phyloP scores from a whole-genome alignment of 2,797 vertebrate genomes.

The Ataeniobius toweri region DNA sequence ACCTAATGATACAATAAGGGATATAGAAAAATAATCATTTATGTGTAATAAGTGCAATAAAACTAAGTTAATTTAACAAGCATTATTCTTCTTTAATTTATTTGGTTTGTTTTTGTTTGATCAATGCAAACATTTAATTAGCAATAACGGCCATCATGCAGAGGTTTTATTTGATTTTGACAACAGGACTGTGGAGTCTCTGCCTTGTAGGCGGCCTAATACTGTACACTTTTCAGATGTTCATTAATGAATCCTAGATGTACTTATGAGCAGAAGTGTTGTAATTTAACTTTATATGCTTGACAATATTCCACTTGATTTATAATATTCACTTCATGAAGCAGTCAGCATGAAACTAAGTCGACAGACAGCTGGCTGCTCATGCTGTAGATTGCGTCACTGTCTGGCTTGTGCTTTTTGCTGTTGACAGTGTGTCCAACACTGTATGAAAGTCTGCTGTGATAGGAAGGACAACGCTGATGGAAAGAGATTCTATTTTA shows the following conservation, averaged over 20 bases:
- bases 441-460: slow-evolving; percentile 51
- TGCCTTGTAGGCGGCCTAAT: neutral
- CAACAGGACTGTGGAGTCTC: neutral
- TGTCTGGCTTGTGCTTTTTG: slow-evolving; percentile 47
- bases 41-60: neutral
- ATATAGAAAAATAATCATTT: neutral
- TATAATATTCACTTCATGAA: slow-evolving; percentile 41
- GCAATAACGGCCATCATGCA: neutral
- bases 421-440: slow-evolving; percentile 60
- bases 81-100: neutral
- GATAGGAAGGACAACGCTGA: slow-evolving; percentile 47
- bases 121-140: neutral
- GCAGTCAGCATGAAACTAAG: slow-evolving; percentile 55
- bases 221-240: neutral
- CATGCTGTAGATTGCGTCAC: slow-evolving; percentile 35
- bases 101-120: neutral
- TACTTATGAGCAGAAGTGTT: slow-evolving; percentile 26
- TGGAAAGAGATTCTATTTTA: slow-evolving; percentile 53
- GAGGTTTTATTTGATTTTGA: neutral
- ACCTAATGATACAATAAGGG: slow-evolving; percentile 10
- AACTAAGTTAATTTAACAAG: neutral
- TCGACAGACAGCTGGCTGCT: slow-evolving; percentile 49
- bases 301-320: slow-evolving; percentile 41
- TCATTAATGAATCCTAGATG: slow-evolving; percentile 12
- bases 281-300: slow-evolving; percentile 15